These are phyloP conservation scores for Nannoperca obscura DNA, from an alignment of 2,797 vertebrate genomes.

Conservation along the genomic window DNA sequence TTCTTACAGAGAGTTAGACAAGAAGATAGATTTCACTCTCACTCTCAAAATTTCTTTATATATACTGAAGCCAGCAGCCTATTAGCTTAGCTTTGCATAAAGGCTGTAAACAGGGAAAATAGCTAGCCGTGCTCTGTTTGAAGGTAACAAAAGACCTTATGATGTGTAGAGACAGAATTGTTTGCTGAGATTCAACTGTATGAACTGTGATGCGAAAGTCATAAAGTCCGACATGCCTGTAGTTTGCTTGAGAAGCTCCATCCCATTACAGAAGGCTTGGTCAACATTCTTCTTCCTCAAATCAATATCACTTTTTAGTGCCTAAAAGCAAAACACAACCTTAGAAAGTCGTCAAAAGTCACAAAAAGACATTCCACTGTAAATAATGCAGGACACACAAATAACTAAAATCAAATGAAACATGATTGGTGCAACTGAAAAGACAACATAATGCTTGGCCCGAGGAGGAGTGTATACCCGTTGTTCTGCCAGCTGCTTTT, in stretches of 20 bases:
- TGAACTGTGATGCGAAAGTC: not conserved
- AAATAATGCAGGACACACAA: conserved; percentile 1
- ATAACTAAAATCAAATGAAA: conserved; percentile 60
- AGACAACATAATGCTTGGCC: conserved; percentile 65
- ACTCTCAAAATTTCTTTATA: too few relatives aligned
- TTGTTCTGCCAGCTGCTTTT: conserved; percentile 92
- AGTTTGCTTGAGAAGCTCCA: conserved; percentile 97
- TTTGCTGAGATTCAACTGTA: not conserved
- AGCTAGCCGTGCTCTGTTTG: not conserved
- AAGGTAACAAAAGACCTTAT: not conserved
- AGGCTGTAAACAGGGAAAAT: not conserved
- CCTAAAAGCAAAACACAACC: conserved; percentile 76
- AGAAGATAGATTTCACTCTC: not conserved
- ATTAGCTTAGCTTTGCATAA: not conserved
- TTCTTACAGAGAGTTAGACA: not conserved
- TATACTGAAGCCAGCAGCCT: not conserved
- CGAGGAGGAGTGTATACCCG: conserved; percentile 90
- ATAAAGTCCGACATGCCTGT: conserved; percentile 87
- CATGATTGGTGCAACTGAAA: conserved; percentile 72
- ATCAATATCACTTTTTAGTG: conserved; percentile 93
- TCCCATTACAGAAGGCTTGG: conserved; percentile 93
- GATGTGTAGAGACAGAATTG: conserved; percentile 9
- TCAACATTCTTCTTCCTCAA: conserved; percentile 93
- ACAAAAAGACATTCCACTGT: not conserved
- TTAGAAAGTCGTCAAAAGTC: conserved; percentile 20